Base-by-base conservation (phyloP, 2,888 invertebrate genomes). In the Xiphydria camelus region DNA sequence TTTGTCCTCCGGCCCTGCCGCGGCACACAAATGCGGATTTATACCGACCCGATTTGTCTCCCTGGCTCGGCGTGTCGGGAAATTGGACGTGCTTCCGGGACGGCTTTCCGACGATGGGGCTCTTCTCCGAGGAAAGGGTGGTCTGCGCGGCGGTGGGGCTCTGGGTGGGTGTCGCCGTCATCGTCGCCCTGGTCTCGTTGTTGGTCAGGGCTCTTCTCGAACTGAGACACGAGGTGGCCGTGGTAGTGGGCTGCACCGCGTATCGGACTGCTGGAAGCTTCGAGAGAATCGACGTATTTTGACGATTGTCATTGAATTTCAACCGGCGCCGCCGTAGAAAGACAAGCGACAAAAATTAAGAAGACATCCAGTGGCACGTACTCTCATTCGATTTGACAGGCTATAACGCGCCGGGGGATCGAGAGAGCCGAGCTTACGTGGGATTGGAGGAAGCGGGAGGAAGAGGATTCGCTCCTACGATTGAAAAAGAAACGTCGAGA, bases 21-120 rank as follows among this genome's bases (percentile, higher is more conserved):
- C n/a, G n/a, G n/a, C n/a, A 10, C 4, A 10, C 3, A 1, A 2
- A 26, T 2, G 10, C 5, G 4, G 14, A 6, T 26, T 4, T 18
- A 2, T 3, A 34, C 51, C 51, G 42, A 70, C 70, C 62, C 34
- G 54, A 38, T 29, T 54, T 60, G 7, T 51, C 52, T 25, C 35
- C 53, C 34, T 59, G 54, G 39, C 41, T 51, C 4, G 59, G 49
- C 3, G 59, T 59, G 41, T 85, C 86, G 0, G 84, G 85, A 62
- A 87, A 88, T 66, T 87, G 86, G 0, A 87, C 87, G 57, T 86
- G 86, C 59, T 87, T 87, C 66, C 84, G 82, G 14, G 78, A 76
- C 14, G 77, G 77, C 32, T 81, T 77, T 1, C 79, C 78, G 33
- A 64, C 76, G 14, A 77, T 33, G 1, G 59, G 49, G 40, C 53